Evolutionary conservation across 2,888 invertebrate genomes (phyloP).

Genomic region (Resseliella maxima): DNA sequence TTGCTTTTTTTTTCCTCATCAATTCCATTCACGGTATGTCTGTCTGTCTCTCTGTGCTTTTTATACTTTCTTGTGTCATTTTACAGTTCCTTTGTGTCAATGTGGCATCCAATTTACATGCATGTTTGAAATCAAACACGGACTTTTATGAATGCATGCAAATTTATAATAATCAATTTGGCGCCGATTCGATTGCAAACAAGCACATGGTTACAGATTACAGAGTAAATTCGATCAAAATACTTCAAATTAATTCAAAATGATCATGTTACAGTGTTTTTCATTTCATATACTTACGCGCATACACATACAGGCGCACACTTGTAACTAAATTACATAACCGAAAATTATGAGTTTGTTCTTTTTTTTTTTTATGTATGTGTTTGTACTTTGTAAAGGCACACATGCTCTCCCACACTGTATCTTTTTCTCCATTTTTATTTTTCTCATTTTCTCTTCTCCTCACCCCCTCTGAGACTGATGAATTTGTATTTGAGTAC

Average conservation of each 20-base stretch:
- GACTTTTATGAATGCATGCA: conserved; percentile 29
- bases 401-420: too few species aligned
- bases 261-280: conserved; percentile 24
- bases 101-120: conserved; percentile 28
- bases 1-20: not conserved
- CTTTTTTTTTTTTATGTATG: not conserved
- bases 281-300: not conserved
- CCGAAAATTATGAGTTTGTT: not conserved
- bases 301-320: too few species aligned
- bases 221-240: conserved; percentile 40
- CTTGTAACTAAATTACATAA: not conserved
- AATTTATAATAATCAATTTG: conserved; percentile 46
- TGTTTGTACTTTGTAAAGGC: too few species aligned
- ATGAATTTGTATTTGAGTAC: not conserved
- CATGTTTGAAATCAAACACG: conserved; percentile 28
- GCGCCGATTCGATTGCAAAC: conserved; percentile 25
- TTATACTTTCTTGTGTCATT: conserved; percentile 37
- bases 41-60: not conserved
- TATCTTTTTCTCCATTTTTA: too few species aligned
- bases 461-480: too few species aligned
- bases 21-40: not conserved
- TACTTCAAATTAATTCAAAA: conserved; percentile 26
- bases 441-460: not conserved
- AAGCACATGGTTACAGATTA: conserved; percentile 41
- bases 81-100: not conserved